Conservation (phyloP, 2,797 vertebrate genomes). For the Gobionotothen gibberifrons region DNA sequence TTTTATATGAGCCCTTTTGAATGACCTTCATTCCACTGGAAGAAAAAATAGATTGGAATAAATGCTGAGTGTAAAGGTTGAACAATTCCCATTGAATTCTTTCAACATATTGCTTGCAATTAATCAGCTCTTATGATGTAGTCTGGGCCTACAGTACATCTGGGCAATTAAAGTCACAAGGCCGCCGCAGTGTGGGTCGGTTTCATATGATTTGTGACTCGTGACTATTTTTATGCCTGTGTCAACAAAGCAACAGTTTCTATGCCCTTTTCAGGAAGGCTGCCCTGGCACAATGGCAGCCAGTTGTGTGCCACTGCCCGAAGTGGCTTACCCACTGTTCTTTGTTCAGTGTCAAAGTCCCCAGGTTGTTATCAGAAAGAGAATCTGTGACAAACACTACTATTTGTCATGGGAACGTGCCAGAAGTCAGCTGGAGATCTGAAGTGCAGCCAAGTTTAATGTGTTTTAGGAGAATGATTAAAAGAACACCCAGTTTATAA, state of each 20-base stretch:
- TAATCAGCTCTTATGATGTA: conserved; percentile 45
- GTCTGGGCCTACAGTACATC: conserved; percentile 19
- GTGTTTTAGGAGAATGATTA: conserved; percentile 69
- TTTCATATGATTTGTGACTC: conserved; percentile 59
- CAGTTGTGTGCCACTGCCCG: conserved; percentile 49
- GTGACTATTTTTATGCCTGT: conserved; percentile 53
- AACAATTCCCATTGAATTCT: conserved; percentile 72
- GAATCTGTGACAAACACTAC: conserved; percentile 56
- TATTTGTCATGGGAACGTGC: conserved; percentile 72
- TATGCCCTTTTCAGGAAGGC: conserved; percentile 54
- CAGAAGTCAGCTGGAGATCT: conserved; percentile 62
- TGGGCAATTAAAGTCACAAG: conserved; percentile 59
- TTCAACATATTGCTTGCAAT: conserved; percentile 43
- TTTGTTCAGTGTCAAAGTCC: conserved; percentile 67
- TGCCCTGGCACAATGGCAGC: conserved; percentile 36
- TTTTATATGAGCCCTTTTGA: conserved; percentile 48
- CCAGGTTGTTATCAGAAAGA: conserved; percentile 62
- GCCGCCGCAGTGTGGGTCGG: conserved; percentile 10
- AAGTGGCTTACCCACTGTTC: conserved; percentile 47
- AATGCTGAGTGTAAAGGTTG: conserved; percentile 42
- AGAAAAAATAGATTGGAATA: conserved; percentile 51
- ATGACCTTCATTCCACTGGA: conserved; percentile 53
- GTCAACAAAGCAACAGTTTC: conserved; percentile 58
- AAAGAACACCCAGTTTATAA: conserved; percentile 67
- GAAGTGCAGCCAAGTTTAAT: conserved; percentile 49